phyloP scores from a whole-genome alignment of 2,797 vertebrate genomes.

The Melanogrammus aeglefinus region DNA sequence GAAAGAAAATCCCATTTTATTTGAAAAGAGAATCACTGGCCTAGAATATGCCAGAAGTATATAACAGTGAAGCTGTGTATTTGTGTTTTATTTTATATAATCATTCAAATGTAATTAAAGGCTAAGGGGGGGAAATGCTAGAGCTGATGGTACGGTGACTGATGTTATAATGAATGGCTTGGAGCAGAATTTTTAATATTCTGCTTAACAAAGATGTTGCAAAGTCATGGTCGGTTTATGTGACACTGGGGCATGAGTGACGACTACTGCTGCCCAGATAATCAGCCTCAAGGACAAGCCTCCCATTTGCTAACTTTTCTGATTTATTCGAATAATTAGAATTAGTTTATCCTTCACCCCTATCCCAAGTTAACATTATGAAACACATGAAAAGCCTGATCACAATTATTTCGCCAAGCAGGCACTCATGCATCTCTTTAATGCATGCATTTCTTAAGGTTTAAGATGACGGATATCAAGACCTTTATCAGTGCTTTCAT shows the following conservation, averaged over 20 bases:
- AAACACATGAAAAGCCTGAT: neutral
- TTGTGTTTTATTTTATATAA: constrained; percentile 70
- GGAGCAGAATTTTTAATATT: constrained; percentile 77
- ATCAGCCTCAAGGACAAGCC: constrained; percentile 52
- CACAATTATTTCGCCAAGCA: neutral
- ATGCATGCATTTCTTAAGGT: neutral
- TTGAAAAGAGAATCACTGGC: constrained; percentile 59
- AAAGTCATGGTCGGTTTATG: constrained; percentile 65
- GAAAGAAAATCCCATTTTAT: constrained; percentile 33
- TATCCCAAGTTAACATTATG: neutral
- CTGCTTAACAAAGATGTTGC: constrained; percentile 77
- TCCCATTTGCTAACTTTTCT: neutral
- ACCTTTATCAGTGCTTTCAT: neutral
- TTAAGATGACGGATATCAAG: neutral
- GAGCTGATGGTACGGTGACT: constrained; percentile 74
- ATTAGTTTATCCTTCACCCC: neutral
- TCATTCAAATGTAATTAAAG: constrained; percentile 79
- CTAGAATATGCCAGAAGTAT: constrained; percentile 62
- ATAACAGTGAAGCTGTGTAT: constrained; percentile 63
- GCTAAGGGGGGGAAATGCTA: constrained; percentile 69
- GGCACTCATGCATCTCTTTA: neutral
- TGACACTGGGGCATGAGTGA: constrained; percentile 52
- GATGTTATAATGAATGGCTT: constrained; percentile 76
- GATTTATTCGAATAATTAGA: constrained; percentile 37
- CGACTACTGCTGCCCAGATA: constrained; percentile 58